Conservation (phyloP, 1,140 invertebrate species). For the Pollicipes pollicipes region DNA sequence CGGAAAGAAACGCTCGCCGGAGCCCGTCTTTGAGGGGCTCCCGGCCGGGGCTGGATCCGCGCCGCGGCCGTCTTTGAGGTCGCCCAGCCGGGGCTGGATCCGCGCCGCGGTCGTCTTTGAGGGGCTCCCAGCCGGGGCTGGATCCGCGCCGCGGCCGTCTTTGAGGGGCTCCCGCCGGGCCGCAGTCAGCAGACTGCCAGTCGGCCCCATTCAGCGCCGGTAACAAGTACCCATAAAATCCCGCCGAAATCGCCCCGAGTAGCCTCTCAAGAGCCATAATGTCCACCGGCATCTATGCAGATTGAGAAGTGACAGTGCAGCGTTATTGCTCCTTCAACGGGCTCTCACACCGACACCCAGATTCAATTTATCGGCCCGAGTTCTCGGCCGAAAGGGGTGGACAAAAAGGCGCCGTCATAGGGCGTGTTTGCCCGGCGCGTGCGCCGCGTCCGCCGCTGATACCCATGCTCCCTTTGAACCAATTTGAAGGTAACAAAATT, state of each 20-base stretch:
- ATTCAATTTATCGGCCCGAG: background rate
- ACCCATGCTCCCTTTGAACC: background rate
- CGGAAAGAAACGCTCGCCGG: too few relatives aligned
- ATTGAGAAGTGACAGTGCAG: background rate
- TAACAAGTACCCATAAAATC: slow-evolving; percentile 1
- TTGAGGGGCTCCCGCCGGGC: background rate
- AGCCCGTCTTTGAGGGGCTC: too few relatives aligned
- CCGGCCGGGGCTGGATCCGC: too few relatives aligned
- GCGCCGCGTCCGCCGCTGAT: background rate
- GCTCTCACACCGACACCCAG: background rate
- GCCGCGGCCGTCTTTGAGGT: too few relatives aligned
- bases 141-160: background rate
- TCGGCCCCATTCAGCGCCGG: background rate
- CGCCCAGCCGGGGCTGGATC: too few relatives aligned
- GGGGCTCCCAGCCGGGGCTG: too few relatives aligned
- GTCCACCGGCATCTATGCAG: background rate
- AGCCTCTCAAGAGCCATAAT: background rate
- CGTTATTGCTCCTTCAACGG: background rate
- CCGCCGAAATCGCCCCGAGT: background rate
- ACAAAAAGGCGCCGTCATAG: background rate
- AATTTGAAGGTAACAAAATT: slow-evolving; percentile 2
- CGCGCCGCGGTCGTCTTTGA: too few relatives aligned
- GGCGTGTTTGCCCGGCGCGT: background rate
- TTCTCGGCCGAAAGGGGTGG: background rate
- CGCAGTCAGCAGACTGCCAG: background rate